phyloP scores from a whole-genome alignment of 2,888 invertebrate genomes.

The Alloscopus bannaensis region DNA sequence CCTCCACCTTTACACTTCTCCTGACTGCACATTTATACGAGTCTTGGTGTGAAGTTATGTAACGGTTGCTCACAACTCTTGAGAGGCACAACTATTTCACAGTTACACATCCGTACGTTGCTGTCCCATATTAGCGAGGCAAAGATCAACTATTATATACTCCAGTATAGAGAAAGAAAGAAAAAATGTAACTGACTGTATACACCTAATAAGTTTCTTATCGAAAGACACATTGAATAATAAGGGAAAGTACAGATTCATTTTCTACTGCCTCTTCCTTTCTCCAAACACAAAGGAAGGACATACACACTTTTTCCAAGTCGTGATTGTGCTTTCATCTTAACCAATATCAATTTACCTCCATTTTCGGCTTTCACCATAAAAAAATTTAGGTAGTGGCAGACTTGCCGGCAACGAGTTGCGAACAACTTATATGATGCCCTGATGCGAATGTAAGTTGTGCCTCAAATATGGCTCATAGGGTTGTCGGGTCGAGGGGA shows the following conservation, averaged over 20 bases:
- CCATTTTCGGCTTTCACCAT: too few species aligned
- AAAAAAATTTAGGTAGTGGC: too few species aligned
- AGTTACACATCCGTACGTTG: conserved; percentile 10
- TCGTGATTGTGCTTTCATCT: neutral
- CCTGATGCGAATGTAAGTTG: neutral
- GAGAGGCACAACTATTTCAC: conserved; percentile 12
- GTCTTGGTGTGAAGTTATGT: conserved; percentile 10
- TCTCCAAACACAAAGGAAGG: too few species aligned
- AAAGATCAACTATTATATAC: neutral
- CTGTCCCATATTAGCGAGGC: neutral
- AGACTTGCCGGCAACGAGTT: too few species aligned
- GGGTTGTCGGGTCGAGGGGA: neutral
- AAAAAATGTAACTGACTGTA: too few species aligned
- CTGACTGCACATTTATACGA: conserved; percentile 3
- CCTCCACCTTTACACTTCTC: conserved; percentile 28
- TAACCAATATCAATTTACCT: conserved; percentile 20
- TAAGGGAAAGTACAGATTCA: neutral
- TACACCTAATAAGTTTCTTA: too few species aligned
- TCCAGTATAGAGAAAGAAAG: too few species aligned
- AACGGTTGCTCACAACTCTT: conserved; percentile 30
- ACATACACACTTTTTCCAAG: neutral
- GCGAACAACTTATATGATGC: neutral
- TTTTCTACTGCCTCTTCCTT: too few species aligned
- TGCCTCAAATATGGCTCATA: neutral
- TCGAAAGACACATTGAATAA: too few species aligned